Evolutionary conservation across 2,888 invertebrate genomes (phyloP), one percentile per base, ranked within the genome.

Genomic region (Dynastes hyllus): DNA sequence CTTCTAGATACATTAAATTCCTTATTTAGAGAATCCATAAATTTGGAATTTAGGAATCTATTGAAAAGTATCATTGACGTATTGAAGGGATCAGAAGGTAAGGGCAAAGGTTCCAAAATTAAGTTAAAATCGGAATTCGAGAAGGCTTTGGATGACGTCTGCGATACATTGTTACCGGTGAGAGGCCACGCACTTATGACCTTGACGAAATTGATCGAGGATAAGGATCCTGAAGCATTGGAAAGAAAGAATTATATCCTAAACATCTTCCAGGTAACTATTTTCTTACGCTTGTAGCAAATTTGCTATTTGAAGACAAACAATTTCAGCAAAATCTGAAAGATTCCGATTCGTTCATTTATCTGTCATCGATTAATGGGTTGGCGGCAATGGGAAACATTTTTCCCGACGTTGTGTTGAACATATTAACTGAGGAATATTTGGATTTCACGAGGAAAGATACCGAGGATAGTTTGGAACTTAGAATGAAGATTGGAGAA

Each of bases 301-400:
- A 45, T 50, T n/a, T 2, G 0, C 6, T 16, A 27, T 70, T 32
- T 51, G 11, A 73, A 71, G 73, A 61, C 45, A 77, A 80, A 78
- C 67, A 80, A 86, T 84, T 80, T 85, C 91, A 94, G 93, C 93
- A 95, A 88, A 93, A 94, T 88, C 87, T 97, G 0, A 93, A 92
- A 86, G 92, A 96, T 84, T 89, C 92, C 11, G 97, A 97, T 86
- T 94, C 96, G 0, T 97, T 95, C 86, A 91, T 97, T 78, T 97
- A 97, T 87, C 88, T 97, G 80, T 91, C 93, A 79, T 93, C 96
- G 1, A 93, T 96, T 22, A 93, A 94, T 86, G 96, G 95, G 1
- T 88, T 97, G 69, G 92, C 94, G 8, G 90, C 93, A 1, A 89
- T 97, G 81, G 93, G 93, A 11, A 90, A 91, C 50, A 88, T 91